Percentiles rank a stretch among this genome's conserved stretches.
phyloP scores from a whole-genome alignment of 23 tunicate genomes.

The Halocynthia roretzi region DNA sequence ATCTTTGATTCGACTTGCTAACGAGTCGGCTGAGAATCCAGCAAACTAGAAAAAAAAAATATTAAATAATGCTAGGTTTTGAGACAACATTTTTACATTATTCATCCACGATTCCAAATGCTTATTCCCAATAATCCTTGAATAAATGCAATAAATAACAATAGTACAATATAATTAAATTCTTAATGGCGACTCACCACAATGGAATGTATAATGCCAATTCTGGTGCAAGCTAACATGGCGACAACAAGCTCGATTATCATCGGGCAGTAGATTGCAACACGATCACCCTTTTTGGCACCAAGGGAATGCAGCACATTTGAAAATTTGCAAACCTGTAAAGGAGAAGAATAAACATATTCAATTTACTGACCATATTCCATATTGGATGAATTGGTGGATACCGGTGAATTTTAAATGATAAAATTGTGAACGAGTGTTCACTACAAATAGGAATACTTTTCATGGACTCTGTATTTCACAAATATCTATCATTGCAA shows the following conservation, averaged over 20 bases:
- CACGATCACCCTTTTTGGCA: slow-evolving; percentile 82
- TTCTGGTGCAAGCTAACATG: slow-evolving; percentile 87
- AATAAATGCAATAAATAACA: no score
- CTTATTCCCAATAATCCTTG: no score
- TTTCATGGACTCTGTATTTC: no score
- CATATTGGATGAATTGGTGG: no score
- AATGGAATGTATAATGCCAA: slow-evolving; percentile 89
- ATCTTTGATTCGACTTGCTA: slow-evolving; percentile 74
- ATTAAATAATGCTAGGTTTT: no score
- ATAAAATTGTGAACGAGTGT: no score
- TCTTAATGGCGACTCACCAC: slow-evolving; percentile 33
- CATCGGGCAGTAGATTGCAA: slow-evolving; percentile 97
- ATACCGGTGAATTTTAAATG: no score
- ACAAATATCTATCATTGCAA: neutral
- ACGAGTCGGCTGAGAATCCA: slow-evolving; percentile 94
- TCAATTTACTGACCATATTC: no score
- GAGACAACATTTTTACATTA: no score
- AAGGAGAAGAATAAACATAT: neutral
- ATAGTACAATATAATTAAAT: no score
- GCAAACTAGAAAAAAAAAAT: slow-evolving; percentile 37
- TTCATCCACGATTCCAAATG: no score
- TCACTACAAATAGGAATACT: no score
- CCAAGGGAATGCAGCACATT: slow-evolving; percentile 79
- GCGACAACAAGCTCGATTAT: slow-evolving; percentile 74
- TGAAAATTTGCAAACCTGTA: slow-evolving; percentile 80